Evolutionary conservation across 1,140 invertebrate species (phyloP), one percentile per base, ranked within the genome.

Genomic region (Lasioglossum albipes): DNA sequence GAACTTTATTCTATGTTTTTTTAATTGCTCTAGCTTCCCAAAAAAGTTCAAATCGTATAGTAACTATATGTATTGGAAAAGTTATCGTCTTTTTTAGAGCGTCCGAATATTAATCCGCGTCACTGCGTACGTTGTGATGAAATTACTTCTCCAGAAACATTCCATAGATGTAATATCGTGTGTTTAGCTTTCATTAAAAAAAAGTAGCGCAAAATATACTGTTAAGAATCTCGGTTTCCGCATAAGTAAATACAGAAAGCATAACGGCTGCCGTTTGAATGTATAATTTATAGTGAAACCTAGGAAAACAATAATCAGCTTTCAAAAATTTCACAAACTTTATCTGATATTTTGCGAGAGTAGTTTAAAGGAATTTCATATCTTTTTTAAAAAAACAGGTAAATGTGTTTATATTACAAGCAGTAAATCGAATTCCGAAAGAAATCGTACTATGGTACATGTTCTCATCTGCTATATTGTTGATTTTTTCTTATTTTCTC

Each of bases 271-370:
- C 13, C 16, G 1, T 2, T 16, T 27, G 52, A 73, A 54, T 16
- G 31, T 65, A 65, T 79, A 72, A 79, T 79, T 79, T 54, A 64
- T 41, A 54, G 61, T 7, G 69, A 42, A 65, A 79, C 65, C 42
- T 73, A 72, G n/a, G 49, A 72, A 66, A 76, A 61, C 72, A n/a
- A 18, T 54, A 42, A 57, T 54, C 31, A 20, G 68, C 49, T 76
- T 68, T 68, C 74, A 42, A 59, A 49, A 79, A 73, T 77, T 70
- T 77, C 66, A 27, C 67, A 12, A 45, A 27, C 12, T 31, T 70
- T 20, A 5, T 61, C 16, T 13, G 10, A 22, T 18, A 59, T 49
- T 12, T 54, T 54, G 31, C 2, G 49, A 36, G n/a, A 54, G 9
- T 22, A 18, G 10, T 2, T 36, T 27, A 7, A 52, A 6, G 16